Evolutionary conservation across 92 coral and sea anemone species (phyloP).

Genomic region (Bergia puertoricense): DNA sequence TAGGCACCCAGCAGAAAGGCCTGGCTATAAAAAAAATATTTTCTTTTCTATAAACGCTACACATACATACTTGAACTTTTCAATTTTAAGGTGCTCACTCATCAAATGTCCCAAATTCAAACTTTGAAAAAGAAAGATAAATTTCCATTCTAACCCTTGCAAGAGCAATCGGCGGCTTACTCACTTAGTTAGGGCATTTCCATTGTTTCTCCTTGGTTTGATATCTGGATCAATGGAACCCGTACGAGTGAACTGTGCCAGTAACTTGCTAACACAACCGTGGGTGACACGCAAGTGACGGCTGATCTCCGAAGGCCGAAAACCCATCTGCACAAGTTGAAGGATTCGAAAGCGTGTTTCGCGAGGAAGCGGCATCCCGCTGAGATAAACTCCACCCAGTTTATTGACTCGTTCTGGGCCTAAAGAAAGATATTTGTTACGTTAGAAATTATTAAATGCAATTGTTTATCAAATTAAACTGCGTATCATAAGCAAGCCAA

Average conservation of each 20-base stretch:
- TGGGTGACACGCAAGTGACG: slow-evolving; percentile 23
- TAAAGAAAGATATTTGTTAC: neutral
- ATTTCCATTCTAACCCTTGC: neutral
- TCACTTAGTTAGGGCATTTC: neutral
- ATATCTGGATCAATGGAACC: slow-evolving; percentile 24
- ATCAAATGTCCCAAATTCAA: too few relatives aligned
- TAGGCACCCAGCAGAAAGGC: too few relatives aligned
- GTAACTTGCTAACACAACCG: slow-evolving; percentile 18
- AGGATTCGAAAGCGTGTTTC: slow-evolving; percentile 8
- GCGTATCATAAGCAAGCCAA: neutral
- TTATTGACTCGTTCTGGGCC: slow-evolving; percentile 25
- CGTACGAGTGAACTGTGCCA: slow-evolving; percentile 7
- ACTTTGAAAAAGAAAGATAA: too few relatives aligned
- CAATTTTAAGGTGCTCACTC: too few relatives aligned
- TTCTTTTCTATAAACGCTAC: too few relatives aligned
- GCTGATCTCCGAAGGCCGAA: slow-evolving; percentile 21
- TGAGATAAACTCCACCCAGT: slow-evolving; percentile 14
- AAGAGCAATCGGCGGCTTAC: neutral
- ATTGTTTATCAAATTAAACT: too few relatives aligned
- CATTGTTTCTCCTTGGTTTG: neutral
- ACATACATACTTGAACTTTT: too few relatives aligned
- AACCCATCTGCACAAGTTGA: slow-evolving; percentile 25
- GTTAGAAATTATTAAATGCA: neutral
- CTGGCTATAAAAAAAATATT: too few relatives aligned
- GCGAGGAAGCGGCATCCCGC: slow-evolving; percentile 15